Evolutionary conservation across 1,140 invertebrate species (phyloP).

Genomic region (Drosophila micromelanica): DNA sequence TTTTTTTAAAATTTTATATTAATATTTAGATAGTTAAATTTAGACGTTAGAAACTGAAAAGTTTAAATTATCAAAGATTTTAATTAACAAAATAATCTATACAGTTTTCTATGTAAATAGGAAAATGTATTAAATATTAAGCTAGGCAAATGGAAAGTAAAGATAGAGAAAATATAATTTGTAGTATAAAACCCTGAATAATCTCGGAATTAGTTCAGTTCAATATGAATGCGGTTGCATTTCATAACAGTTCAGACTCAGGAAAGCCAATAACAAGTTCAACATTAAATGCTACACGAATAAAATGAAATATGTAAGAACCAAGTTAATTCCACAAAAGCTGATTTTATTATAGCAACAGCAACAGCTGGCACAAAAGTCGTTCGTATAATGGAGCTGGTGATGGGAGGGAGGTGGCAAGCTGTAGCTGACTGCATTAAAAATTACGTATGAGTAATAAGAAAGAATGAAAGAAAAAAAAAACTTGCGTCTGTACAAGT

Average conservation of each 20-base stretch:
- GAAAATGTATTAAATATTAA: no score
- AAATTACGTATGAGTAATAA: slow-evolving; percentile 46
- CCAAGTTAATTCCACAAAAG: slow-evolving; percentile 40
- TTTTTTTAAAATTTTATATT: no score
- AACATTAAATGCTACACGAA: slow-evolving; percentile 16
- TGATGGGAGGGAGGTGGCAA: no score
- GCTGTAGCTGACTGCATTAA: slow-evolving; percentile 42
- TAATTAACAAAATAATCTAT: background rate
- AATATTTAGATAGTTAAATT: no score
- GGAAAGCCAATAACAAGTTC: slow-evolving; percentile 1
- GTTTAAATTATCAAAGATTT: no score
- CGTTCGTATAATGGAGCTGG: background rate
- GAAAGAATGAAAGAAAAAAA: slow-evolving; percentile 1
- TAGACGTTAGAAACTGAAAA: no score
- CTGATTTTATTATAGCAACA: slow-evolving; percentile 45
- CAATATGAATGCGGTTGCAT: background rate
- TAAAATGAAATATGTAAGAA: slow-evolving; percentile 21
- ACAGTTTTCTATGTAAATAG: background rate
- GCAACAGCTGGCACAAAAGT: slow-evolving; percentile 6
- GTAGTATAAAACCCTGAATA: background rate
- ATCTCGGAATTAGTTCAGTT: background rate
- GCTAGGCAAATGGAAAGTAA: no score
- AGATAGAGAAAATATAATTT: no score
- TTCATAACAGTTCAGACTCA: background rate
- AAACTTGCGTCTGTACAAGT: slow-evolving; percentile 15